Percentiles rank a stretch among this genome's conserved stretches.
Evolutionary conservation across 2,888 invertebrate genomes (phyloP).

Genomic region (Cylindroiulus punctatus): DNA sequence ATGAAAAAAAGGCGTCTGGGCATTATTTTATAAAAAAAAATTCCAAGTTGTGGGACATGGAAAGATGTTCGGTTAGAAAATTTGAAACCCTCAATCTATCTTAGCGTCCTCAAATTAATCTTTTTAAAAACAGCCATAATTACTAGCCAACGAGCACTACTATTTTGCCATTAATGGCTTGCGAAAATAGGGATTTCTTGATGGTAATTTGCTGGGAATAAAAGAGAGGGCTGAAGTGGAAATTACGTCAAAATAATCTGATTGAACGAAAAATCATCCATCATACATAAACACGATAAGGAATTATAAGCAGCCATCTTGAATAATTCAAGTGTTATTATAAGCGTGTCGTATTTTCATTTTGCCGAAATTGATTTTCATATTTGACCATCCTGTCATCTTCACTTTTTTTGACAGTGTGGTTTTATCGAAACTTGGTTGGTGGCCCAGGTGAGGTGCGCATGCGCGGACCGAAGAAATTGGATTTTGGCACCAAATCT

Average conservation of each 20-base stretch:
- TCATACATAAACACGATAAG: conserved; percentile 31
- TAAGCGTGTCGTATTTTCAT: not conserved
- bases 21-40: too few species aligned
- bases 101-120: too few species aligned
- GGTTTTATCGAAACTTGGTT: not conserved
- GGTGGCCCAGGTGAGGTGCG: not conserved
- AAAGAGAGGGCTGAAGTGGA: not conserved
- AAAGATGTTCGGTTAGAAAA: too few species aligned
- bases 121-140: too few species aligned
- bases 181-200: not conserved
- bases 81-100: too few species aligned
- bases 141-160: too few species aligned
- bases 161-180: not conserved
- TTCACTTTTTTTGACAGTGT: not conserved
- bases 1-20: too few species aligned
- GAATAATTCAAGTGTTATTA: not conserved
- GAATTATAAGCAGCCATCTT: not conserved
- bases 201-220: not conserved
- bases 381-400: not conserved
- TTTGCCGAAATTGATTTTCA: not conserved
- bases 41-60: too few species aligned
- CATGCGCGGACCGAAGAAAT: not conserved
- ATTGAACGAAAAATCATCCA: conserved; percentile 6
- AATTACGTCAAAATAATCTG: conserved; percentile 25
- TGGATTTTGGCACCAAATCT: conserved; percentile 1